Evolutionary conservation across 2,888 invertebrate species (phyloP).

Genomic region (Villa cingulata): DNA sequence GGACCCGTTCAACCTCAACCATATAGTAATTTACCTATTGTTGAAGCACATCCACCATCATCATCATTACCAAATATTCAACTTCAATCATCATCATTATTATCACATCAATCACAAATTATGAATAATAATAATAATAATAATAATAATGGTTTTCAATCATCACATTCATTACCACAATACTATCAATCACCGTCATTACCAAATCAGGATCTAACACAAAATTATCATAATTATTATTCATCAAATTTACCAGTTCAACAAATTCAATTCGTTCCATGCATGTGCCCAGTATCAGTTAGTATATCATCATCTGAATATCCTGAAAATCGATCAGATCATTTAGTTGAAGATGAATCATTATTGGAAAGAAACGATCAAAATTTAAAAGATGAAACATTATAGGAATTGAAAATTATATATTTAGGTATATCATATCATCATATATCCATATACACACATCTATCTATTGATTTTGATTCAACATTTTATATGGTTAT

Average conservation of each 20-base stretch:
- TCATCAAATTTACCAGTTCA: conserved; percentile 2
- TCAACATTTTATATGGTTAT: no score
- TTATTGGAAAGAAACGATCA: conserved; percentile 1
- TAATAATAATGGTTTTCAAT: not conserved
- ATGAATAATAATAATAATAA: no score
- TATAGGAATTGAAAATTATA: not conserved
- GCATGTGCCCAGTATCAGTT: conserved; percentile 16
- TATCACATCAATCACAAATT: not conserved
- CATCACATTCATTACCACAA: not conserved
- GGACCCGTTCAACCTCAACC: not conserved
- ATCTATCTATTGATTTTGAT: no score
- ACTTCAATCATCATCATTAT: not conserved
- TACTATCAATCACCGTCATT: not conserved
- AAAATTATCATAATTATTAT: not conserved
- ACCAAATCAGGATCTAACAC: not conserved
- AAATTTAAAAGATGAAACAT: not conserved
- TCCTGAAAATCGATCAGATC: conserved; percentile 6
- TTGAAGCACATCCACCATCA: conserved; percentile 3
- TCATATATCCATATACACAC: no score
- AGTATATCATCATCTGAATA: conserved; percentile 6
- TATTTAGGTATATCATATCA: no score
- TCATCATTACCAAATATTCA: not conserved
- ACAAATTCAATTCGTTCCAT: conserved; percentile 16
- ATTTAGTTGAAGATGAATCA: not conserved
- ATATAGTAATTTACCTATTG: not conserved